Conservation (phyloP, 2,888 invertebrate species). For the Ephialtes manifestator region DNA sequence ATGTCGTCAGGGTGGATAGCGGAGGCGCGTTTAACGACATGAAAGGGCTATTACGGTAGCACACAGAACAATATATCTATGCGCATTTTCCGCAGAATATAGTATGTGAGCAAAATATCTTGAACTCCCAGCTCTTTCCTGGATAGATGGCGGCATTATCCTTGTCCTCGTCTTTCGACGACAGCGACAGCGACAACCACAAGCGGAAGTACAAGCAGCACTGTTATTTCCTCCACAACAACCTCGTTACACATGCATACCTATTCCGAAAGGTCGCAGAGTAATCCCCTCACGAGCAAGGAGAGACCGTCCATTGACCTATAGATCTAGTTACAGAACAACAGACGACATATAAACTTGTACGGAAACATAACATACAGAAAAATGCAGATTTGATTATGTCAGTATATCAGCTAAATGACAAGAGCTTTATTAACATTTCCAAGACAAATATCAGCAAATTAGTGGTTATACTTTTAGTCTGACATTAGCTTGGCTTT, state of each 20-base stretch:
- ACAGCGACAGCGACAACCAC: constrained; percentile 15
- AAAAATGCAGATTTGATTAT: constrained; percentile 19
- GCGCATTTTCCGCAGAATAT: neutral
- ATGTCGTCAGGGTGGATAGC: neutral
- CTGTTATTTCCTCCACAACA: constrained; percentile 34
- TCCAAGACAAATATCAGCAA: neutral
- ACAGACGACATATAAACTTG: neutral
- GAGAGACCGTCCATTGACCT: constrained; percentile 29
- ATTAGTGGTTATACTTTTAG: neutral
- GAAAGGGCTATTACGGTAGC: neutral
- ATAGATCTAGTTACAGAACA: constrained; percentile 1
- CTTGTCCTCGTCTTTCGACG: constrained; percentile 1
- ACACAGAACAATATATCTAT: constrained; percentile 1
- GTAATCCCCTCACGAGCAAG: constrained; percentile 3
- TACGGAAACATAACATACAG: neutral
- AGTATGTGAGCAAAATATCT: constrained; percentile 28
- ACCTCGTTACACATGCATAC: constrained; percentile 48
- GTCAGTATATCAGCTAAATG: constrained; percentile 1
- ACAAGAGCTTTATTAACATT: neutral
- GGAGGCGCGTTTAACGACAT: neutral
- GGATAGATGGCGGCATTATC: neutral
- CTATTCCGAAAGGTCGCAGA: constrained; percentile 40
- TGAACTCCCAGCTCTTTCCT: constrained; percentile 12
- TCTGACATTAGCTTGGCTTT: constrained; percentile 7
- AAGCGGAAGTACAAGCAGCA: constrained; percentile 10